These are phyloP conservation scores for Micromys minutus DNA, from an alignment of 2,113 vertebrate genomes.

Conservation along the genomic window DNA sequence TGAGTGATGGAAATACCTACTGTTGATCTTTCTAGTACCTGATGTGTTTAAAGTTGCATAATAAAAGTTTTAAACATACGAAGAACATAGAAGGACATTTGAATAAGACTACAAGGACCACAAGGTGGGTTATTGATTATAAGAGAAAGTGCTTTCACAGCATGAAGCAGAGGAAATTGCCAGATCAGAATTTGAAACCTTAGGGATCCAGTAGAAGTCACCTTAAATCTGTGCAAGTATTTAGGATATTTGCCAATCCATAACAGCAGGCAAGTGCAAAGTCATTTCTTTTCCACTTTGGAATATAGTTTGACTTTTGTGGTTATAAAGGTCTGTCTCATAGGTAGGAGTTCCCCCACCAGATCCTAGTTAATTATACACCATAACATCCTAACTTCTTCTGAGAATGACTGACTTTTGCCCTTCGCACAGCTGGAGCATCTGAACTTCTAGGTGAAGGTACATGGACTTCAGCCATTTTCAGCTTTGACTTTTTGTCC, in stretches of 20 bases:
- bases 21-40: not conserved
- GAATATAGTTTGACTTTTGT: constrained; percentile 5
- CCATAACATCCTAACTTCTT: not conserved
- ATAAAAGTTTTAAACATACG: not conserved
- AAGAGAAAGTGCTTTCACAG: not conserved
- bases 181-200: not conserved
- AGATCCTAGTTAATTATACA: not conserved
- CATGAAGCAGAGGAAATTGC: not conserved
- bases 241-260: not conserved
- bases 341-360: not conserved
- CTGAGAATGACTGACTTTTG: not conserved
- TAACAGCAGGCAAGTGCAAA: not conserved
- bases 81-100: not conserved
- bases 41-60: not conserved
- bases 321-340: not conserved
- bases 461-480: not conserved
- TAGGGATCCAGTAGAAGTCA: not conserved
- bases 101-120: not conserved
- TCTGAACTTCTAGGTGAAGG: not conserved
- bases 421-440: not conserved
- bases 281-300: constrained; percentile 13
- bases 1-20: not conserved
- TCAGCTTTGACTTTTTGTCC: not conserved
- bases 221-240: not conserved
- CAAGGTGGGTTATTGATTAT: not conserved